Evolutionary conservation across 2,797 vertebrate species (phyloP).

Genomic region (Jordanella pulchra): DNA sequence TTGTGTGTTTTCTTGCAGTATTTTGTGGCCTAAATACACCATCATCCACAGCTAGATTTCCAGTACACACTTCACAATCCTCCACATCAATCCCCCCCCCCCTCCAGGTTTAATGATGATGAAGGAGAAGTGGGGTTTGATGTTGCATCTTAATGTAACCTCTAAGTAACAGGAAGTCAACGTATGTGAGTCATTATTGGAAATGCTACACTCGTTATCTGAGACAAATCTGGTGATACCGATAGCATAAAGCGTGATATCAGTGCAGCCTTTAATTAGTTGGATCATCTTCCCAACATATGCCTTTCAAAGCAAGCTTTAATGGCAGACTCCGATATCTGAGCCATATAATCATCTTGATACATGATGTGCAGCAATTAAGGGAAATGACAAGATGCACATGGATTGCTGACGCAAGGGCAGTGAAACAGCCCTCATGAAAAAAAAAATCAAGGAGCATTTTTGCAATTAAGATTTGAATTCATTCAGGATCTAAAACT

Average conservation of each 20-base stretch:
- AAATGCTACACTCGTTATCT: neutral
- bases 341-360: constrained; percentile 5
- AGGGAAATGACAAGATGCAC: constrained; percentile 6
- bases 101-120: neutral
- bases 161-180: neutral
- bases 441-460: constrained; percentile 1
- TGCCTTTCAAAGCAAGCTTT: constrained; percentile 11
- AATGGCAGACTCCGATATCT: constrained; percentile 1
- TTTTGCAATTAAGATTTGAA: neutral
- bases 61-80: too few species aligned
- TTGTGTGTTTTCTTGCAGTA: too few species aligned
- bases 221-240: neutral
- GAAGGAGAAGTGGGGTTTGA: neutral
- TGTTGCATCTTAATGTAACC: neutral
- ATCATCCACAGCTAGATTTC: too few species aligned
- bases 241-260: neutral
- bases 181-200: neutral
- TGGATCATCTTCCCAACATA: constrained; percentile 1
- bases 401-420: constrained; percentile 3
- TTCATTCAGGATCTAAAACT: neutral
- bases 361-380: neutral
- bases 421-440: constrained; percentile 17
- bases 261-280: constrained; percentile 2
- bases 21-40: too few species aligned
- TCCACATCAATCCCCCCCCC: too few species aligned